Percentiles rank a stretch among this genome's conserved stretches.
Evolutionary conservation across 2,797 vertebrate genomes (phyloP).

Genomic region (Arctocebus calabarensis): DNA sequence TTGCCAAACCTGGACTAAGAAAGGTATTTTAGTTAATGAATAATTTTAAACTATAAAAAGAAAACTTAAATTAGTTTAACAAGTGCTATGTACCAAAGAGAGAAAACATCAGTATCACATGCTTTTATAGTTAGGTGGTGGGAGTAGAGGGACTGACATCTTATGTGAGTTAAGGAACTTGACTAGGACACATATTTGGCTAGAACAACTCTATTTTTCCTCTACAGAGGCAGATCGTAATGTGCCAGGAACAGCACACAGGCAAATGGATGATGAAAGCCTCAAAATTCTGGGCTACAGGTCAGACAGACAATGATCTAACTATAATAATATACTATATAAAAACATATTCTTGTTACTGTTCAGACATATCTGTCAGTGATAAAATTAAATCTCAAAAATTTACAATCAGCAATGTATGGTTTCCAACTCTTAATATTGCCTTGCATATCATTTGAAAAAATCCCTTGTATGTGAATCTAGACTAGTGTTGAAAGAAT

Average conservation of each 20-base stretch:
- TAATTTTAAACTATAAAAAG: conserved; percentile 57
- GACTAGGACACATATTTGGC: neutral
- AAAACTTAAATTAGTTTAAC: conserved; percentile 49
- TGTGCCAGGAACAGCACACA: neutral
- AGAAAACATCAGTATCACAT: conserved; percentile 13
- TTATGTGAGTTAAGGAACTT: neutral
- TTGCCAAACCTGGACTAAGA: conserved; percentile 24
- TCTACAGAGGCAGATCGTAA: neutral
- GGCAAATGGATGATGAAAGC: neutral
- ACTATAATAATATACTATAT: neutral
- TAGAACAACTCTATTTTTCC: neutral
- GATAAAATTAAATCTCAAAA: conserved; percentile 55
- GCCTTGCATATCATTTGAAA: neutral
- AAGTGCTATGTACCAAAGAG: neutral
- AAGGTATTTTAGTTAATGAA: conserved; percentile 53
- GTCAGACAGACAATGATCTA: neutral
- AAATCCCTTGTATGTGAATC: neutral
- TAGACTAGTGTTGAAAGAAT: conserved; percentile 11
- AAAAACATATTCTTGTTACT: neutral
- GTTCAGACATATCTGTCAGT: neutral
- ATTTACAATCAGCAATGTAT: conserved; percentile 21
- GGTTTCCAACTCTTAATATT: conserved; percentile 41
- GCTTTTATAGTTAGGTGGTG: neutral
- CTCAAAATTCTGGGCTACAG: neutral
- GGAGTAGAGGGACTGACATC: neutral